Evolutionary conservation across 2,113 vertebrate genomes (phyloP).

Genomic region (Trogon surrucura): DNA sequence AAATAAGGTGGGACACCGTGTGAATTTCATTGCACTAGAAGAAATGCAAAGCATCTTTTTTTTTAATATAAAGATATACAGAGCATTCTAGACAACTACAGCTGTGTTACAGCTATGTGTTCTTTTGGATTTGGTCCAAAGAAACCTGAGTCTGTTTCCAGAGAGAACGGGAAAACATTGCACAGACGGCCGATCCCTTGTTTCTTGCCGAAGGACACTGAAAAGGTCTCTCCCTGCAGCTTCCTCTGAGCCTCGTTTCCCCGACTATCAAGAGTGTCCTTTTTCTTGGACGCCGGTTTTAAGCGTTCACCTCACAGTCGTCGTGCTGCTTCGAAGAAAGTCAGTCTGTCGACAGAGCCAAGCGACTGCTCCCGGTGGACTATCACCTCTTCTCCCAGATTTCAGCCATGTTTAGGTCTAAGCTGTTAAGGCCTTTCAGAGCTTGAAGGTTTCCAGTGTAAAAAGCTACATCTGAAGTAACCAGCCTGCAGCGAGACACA

Average conservation of each 20-base stretch:
- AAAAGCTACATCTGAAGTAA: conserved; percentile 96
- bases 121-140: conserved; percentile 89
- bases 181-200: conserved; percentile 73
- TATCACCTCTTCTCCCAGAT: conserved; percentile 99
- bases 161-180: conserved; percentile 76
- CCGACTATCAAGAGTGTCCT: conserved; percentile 5
- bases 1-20: conserved; percentile 80
- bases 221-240: conserved; percentile 62
- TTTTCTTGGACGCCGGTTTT: conserved; percentile 21
- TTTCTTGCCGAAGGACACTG: conserved; percentile 61
- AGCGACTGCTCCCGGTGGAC: conserved; percentile 30
- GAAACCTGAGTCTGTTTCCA: conserved; percentile 87
- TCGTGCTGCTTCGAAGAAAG: conserved; percentile 43
- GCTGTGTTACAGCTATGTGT: conserved; percentile 86
- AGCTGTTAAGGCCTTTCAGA: conserved; percentile 89
- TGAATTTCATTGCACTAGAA: conserved; percentile 84
- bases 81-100: conserved; percentile 81
- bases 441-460: conserved; percentile 96
- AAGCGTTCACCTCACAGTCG: conserved; percentile 39
- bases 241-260: conserved; percentile 45
- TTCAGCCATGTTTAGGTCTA: conserved; percentile 95
- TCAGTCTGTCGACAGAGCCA: conserved; percentile 45
- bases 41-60: conserved; percentile 79
- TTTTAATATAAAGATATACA: conserved; percentile 83
- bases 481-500: conserved; percentile 80